Percentiles rank a stretch among this genome's conserved stretches.
Evolutionary conservation across 2,888 invertebrate genomes (phyloP).

Genomic region (Hydriomena furcata): DNA sequence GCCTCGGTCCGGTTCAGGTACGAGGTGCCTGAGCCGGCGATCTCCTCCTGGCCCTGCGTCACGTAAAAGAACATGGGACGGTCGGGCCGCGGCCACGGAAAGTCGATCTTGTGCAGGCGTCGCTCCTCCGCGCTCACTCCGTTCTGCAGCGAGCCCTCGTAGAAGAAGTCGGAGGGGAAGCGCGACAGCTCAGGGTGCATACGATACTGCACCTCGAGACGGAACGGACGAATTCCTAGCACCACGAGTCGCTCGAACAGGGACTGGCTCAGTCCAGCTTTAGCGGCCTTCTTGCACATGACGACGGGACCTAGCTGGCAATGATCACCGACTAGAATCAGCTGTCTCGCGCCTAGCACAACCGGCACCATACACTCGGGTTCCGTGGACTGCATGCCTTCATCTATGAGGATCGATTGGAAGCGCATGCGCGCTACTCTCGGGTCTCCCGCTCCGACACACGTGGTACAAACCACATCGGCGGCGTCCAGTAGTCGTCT

Average conservation of each 20-base stretch:
- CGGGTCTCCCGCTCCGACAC: slow-evolving; percentile 99
- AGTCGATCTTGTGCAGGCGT: slow-evolving; percentile 94
- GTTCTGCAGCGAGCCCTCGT: slow-evolving; percentile 99
- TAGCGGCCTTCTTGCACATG: slow-evolving; percentile 99
- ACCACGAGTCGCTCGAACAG: slow-evolving; percentile 98
- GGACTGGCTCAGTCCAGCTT: slow-evolving; percentile 98
- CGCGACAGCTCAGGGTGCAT: slow-evolving; percentile 99
- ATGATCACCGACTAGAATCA: slow-evolving; percentile 99
- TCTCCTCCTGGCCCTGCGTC: slow-evolving; percentile 99
- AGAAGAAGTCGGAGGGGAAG: slow-evolving; percentile 99
- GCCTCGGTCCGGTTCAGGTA: slow-evolving; percentile 99
- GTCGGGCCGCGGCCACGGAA: slow-evolving; percentile 98
- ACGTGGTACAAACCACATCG: slow-evolving; percentile 99
- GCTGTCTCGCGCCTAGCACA: slow-evolving; percentile 97
- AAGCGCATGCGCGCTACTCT: slow-evolving; percentile 96
- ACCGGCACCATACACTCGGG: slow-evolving; percentile 99
- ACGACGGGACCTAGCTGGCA: slow-evolving; percentile 99
- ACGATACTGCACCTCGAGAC: slow-evolving; percentile 98
- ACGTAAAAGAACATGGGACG: slow-evolving; percentile 99
- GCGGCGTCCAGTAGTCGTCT: slow-evolving; percentile 96
- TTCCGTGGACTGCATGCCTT: slow-evolving; percentile 98
- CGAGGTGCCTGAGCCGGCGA: slow-evolving; percentile 98
- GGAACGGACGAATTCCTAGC: slow-evolving; percentile 97
- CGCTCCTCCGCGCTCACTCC: slow-evolving; percentile 99
- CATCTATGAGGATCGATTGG: slow-evolving; percentile 97